Evolutionary conservation across 1,140 invertebrate genomes (phyloP).

Genomic region (Palaemon carinicauda): DNA sequence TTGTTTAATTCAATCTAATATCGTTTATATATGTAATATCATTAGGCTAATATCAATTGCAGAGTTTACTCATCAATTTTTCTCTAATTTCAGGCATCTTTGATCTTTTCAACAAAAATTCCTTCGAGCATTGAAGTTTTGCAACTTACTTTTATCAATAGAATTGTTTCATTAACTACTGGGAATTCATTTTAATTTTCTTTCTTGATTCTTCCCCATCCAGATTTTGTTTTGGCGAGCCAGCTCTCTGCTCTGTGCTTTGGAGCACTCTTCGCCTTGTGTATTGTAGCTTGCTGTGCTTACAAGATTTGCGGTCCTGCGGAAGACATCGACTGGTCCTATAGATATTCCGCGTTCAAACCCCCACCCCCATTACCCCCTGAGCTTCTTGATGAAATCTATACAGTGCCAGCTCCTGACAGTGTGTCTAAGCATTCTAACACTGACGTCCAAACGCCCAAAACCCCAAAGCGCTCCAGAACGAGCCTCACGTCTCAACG

Average conservation of each 20-base stretch:
- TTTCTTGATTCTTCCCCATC: not conserved
- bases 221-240: slow-evolving; percentile 47
- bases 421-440: not conserved
- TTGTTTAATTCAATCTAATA: too few relatives aligned
- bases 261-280: slow-evolving; percentile 39
- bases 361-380: slow-evolving; percentile 15
- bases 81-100: too few relatives aligned
- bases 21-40: too few relatives aligned
- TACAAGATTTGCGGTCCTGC: slow-evolving; percentile 49
- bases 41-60: too few relatives aligned
- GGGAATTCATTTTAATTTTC: not conserved
- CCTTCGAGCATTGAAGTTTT: not conserved
- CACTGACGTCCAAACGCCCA: not conserved
- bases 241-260: slow-evolving; percentile 48
- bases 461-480: not conserved
- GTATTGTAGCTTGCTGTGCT: slow-evolving; percentile 47
- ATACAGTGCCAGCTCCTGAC: slow-evolving; percentile 25
- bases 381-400: slow-evolving; percentile 46
- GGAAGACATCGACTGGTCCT: slow-evolving; percentile 35
- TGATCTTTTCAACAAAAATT: not conserved
- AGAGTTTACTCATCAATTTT: too few relatives aligned
- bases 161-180: not conserved
- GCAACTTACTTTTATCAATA: not conserved
- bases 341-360: slow-evolving; percentile 24
- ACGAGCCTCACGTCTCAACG: not conserved